Evolutionary conservation across 2,888 invertebrate genomes (phyloP), one percentile per base, ranked within the genome.

Genomic region (Suillia variegata): DNA sequence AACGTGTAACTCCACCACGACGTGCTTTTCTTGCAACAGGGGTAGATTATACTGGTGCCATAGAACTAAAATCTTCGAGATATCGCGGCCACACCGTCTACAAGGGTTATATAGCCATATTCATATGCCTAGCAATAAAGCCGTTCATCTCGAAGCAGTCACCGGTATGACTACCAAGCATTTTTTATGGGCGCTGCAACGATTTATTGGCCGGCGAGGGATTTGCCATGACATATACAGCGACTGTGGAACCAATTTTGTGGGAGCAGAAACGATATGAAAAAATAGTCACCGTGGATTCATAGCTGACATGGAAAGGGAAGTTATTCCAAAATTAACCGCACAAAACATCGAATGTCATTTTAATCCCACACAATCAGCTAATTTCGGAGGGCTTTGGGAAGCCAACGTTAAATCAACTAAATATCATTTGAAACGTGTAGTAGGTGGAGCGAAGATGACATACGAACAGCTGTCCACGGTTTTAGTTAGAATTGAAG

Each of bases 401-500:
- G n/a, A n/a, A n/a, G n/a, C n/a, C n/a, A n/a, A n/a, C n/a, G n/a
- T n/a, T n/a, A 55, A 55, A 26, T 51, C 59, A 8, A 45, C 55
- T 2, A 55, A 59, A 51, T 21, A 59, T 10, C 51, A 55, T 15
- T 20, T 59, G 5, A 55, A 55, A 12, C 45, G 55, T 13, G 26
- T 38, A 5, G 49, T 31, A 13, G 33, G 52, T 34, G 52, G 48
- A 3, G 47, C 55, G 13, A 47, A 34, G 1, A 33, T 56, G 8
- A 56, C 53, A 2, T 48, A 53, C 17, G 60, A 53, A 24, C 34
- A 56, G n/a, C 20, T 59, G 15, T 56, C 56, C 12, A 60, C 53
- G 1, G 45, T 56, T 17, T 53, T 56, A 5, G 60, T 53, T 21
- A 51, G 53, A 45, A 60, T 60, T 1, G 56, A 60, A 18, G 21